Evolutionary conservation across 2,797 vertebrate species (phyloP).

Genomic region (Coregonus ussuriensis): DNA sequence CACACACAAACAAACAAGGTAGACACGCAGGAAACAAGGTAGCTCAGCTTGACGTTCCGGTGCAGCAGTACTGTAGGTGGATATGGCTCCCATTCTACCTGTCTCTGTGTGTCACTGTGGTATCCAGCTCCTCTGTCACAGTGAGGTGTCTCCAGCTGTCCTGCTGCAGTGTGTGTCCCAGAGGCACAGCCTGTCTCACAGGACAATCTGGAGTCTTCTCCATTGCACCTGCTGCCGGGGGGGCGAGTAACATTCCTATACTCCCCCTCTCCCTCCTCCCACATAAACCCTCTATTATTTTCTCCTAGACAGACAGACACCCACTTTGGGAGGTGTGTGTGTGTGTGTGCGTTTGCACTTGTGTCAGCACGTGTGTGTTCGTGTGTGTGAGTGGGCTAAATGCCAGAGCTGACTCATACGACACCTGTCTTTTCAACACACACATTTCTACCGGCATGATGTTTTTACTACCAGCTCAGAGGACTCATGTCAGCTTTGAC

Average conservation of each 20-base stretch:
- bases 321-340: neutral
- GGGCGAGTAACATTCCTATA: neutral
- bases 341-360: neutral
- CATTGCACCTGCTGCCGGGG: neutral
- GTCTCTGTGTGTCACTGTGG: neutral
- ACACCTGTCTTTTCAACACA: neutral
- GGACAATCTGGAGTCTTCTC: neutral
- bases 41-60: neutral
- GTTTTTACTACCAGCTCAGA: neutral
- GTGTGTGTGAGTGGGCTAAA: neutral
- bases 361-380: neutral
- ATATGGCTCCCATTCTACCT: neutral
- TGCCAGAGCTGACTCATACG: neutral
- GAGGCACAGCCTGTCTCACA: no score
- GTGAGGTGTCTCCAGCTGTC: no score
- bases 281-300: neutral
- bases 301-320: neutral
- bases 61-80: neutral
- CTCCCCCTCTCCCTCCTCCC: neutral
- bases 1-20: neutral
- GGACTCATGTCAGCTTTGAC: neutral
- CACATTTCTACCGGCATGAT: neutral
- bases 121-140: no score
- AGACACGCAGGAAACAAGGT: neutral
- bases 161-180: neutral